Percentiles rank a stretch among this genome's conserved stretches.
These are phyloP conservation scores for Oreochromis grahami DNA, from an alignment of 2,797 vertebrate genomes.

Conservation along the genomic window DNA sequence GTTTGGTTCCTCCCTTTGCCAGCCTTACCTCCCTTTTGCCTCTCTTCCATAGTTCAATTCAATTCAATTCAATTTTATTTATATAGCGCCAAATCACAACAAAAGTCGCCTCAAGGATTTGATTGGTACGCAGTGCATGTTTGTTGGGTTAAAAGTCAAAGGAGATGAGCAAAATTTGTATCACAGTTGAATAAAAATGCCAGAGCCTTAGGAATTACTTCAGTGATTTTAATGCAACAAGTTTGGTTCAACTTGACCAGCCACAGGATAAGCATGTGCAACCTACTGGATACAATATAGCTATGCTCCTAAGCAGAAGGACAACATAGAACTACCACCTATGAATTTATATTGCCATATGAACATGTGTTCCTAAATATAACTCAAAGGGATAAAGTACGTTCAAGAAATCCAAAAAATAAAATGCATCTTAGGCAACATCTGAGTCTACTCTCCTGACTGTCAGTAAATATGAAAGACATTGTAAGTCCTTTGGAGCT, in stretches of 20 bases:
- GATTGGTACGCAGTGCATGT: background rate
- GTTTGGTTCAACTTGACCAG: background rate
- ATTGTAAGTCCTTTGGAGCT: background rate
- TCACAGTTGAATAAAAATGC: background rate
- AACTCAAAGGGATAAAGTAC: background rate
- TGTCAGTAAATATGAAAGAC: background rate
- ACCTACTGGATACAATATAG: background rate
- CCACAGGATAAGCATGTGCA: background rate
- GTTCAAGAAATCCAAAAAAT: background rate
- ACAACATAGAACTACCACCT: background rate
- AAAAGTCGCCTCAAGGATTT: too few relatives aligned
- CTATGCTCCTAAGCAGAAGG: background rate
- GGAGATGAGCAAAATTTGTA: background rate
- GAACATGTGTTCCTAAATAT: background rate
- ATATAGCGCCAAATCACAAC: too few relatives aligned
- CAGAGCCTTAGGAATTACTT: background rate
- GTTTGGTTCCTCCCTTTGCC: fast-evolving
- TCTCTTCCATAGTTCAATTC: background rate
- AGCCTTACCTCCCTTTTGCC: background rate
- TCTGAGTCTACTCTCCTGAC: background rate
- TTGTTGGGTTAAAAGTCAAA: background rate
- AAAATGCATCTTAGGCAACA: background rate
- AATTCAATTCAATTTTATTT: too few relatives aligned
- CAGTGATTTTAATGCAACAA: background rate
- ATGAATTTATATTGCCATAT: background rate